A percentile compares a stretch with the other conserved stretches of the same genome.
These are phyloP conservation scores for Drosophila repleta DNA, from an alignment of 1,140 invertebrate species.

Conservation along the genomic window DNA sequence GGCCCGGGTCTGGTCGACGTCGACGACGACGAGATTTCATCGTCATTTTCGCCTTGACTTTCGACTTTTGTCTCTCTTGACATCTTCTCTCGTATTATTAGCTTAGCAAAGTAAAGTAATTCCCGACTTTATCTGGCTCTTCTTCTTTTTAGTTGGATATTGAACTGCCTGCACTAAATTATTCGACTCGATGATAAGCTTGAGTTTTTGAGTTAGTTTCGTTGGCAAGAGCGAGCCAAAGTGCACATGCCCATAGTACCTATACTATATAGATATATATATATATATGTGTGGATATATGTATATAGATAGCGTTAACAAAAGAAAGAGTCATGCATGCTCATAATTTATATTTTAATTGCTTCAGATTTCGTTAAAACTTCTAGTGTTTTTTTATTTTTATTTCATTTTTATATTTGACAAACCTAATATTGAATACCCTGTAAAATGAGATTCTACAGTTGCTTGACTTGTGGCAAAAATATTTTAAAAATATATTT, in stretches of 20 bases:
- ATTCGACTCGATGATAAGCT: conserved; percentile 52
- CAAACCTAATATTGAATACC: not conserved
- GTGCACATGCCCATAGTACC: conserved; percentile 5
- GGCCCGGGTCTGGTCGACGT: conserved; percentile 8
- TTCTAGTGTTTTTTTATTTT: not conserved
- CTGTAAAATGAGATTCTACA: not conserved
- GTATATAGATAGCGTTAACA: not conserved
- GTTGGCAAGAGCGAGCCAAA: conserved; percentile 6
- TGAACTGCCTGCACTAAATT: conserved; percentile 74
- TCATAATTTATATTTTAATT: conserved; percentile 29
- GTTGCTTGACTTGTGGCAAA: too few species aligned
- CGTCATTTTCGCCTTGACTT: conserved; percentile 67
- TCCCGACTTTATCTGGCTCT: not conserved
- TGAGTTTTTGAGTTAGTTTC: not conserved
- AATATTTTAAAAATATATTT: too few species aligned
- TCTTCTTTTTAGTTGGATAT: conserved; percentile 38
- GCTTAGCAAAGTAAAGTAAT: conserved; percentile 11
- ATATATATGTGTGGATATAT: not conserved
- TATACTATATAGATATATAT: not conserved
- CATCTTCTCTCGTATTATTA: conserved; percentile 64
- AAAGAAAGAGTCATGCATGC: conserved; percentile 6
- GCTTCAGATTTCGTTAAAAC: conserved; percentile 6
- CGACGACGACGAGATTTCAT: conserved; percentile 21
- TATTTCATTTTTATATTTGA: not conserved
- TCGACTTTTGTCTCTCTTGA: conserved; percentile 79